phyloP scores from a whole-genome alignment of 2,113 vertebrate species.

The Anguilla japonica region DNA sequence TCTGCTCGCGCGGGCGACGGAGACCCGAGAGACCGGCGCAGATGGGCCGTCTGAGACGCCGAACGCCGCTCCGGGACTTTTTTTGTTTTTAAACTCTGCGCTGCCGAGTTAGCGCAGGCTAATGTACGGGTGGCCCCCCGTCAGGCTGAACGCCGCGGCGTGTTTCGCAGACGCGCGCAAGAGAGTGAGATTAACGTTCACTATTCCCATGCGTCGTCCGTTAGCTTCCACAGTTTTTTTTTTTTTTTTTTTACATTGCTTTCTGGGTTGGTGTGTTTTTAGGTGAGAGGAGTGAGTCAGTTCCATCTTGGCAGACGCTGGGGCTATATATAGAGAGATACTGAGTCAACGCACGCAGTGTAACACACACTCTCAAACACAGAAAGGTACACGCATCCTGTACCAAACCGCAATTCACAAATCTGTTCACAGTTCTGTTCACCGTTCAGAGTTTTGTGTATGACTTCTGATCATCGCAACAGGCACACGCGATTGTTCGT shows the following conservation, averaged over 20 bases:
- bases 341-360: conserved; percentile 15
- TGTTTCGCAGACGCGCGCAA: neutral
- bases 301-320: conserved; percentile 22
- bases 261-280: conserved; percentile 33
- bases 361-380: neutral
- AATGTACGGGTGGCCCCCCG: neutral
- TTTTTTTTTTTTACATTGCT: conserved; percentile 21
- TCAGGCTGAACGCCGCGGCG: neutral
- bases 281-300: conserved; percentile 41
- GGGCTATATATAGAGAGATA: conserved; percentile 47
- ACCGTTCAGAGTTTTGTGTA: neutral
- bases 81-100: neutral
- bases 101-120: neutral
- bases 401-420: neutral
- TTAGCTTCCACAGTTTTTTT: neutral
- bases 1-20: neutral
- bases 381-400: neutral
- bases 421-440: neutral
- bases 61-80: neutral
- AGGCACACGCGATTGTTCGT: neutral
- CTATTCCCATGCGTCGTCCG: neutral
- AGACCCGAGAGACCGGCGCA: neutral
- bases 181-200: neutral
- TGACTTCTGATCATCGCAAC: neutral
- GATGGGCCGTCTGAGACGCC: neutral